A percentile compares a stretch with the other conserved stretches of the same genome.
Evolutionary conservation across 2,113 vertebrate genomes (phyloP).

Genomic region (Tiliqua scincoides): DNA sequence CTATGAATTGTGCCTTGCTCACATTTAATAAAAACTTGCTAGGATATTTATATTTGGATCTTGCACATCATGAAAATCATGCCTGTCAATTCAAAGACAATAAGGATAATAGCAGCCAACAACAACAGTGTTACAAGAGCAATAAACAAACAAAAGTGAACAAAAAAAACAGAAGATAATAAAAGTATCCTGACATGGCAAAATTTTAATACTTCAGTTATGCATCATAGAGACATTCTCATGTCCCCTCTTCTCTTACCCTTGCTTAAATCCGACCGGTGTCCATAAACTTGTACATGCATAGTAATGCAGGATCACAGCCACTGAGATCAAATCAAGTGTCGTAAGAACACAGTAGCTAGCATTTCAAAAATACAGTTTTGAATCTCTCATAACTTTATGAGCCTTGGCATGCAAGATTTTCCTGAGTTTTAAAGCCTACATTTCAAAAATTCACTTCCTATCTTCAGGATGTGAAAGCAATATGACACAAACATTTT

Average conservation of each 20-base stretch:
- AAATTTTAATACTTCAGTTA: constrained; percentile 1
- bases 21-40: background rate
- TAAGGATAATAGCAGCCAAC: background rate
- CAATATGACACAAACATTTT: background rate
- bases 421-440: background rate
- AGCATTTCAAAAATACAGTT: background rate
- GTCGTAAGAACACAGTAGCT: background rate
- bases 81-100: constrained; percentile 17
- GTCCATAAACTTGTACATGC: background rate
- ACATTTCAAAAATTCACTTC: background rate
- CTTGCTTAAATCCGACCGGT: constrained; percentile 16
- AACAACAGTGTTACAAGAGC: accelerated
- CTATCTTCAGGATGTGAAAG: background rate
- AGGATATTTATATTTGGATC: background rate
- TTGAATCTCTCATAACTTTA: background rate
- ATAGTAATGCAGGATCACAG: constrained; percentile 14
- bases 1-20: background rate
- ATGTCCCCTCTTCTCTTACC: background rate
- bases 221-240: background rate
- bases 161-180: constrained; percentile 17
- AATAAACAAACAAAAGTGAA: constrained; percentile 5
- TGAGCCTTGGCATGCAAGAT: background rate
- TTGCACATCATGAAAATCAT: background rate
- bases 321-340: constrained; percentile 3
- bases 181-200: constrained; percentile 5